These are phyloP conservation scores for Megamerina dolium DNA, from an alignment of 2,888 invertebrate species.

Conservation along the genomic window DNA sequence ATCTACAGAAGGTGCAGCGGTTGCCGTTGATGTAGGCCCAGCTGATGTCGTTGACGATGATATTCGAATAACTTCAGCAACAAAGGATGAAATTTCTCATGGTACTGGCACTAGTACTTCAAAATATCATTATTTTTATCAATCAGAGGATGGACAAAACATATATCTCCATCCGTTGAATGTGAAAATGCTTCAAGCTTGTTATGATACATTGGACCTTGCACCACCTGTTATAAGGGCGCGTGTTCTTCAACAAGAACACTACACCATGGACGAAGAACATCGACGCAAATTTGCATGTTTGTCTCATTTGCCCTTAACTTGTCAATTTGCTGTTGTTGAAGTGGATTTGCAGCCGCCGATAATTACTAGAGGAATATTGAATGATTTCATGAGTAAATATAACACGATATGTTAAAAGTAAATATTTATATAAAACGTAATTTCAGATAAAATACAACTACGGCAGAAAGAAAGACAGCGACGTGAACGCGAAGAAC, in stretches of 20 bases:
- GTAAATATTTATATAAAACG: background rate
- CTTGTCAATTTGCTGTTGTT: conserved; percentile 84
- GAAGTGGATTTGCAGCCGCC: conserved; percentile 77
- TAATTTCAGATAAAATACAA: conserved; percentile 62
- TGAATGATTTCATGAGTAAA: conserved; percentile 64
- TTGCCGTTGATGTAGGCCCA: background rate
- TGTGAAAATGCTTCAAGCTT: conserved; percentile 78
- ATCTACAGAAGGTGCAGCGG: background rate
- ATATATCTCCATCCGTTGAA: conserved; percentile 88
- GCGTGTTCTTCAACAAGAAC: conserved; percentile 80
- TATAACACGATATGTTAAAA: background rate
- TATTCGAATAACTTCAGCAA: background rate
- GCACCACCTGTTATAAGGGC: conserved; percentile 71
- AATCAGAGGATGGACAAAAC: conserved; percentile 86
- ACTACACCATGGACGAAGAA: conserved; percentile 78
- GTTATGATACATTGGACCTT: conserved; percentile 74
- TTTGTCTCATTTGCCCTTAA: conserved; percentile 80
- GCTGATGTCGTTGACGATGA: background rate
- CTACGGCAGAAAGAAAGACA: conserved; percentile 64
- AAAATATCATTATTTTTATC: conserved; percentile 46
- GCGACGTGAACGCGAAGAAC: conserved; percentile 70
- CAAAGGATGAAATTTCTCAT: background rate
- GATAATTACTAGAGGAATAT: conserved; percentile 61
- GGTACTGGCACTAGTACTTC: conserved; percentile 48
- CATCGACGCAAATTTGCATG: conserved; percentile 68